phyloP scores from a whole-genome alignment of 2,113 vertebrate genomes.

The Capra hircus region DNA sequence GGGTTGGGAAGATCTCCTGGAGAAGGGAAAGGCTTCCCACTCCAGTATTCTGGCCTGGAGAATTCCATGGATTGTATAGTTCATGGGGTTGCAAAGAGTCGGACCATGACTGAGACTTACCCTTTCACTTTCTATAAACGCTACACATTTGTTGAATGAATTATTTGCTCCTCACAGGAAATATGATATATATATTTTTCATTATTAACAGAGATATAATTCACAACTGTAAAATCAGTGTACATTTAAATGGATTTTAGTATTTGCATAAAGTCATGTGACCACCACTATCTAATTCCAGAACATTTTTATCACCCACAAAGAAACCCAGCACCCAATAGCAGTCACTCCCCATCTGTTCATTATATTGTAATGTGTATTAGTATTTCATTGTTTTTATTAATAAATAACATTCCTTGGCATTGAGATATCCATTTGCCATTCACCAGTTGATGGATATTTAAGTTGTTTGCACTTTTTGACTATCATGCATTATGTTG shows the following conservation, averaged over 20 bases:
- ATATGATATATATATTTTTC: background rate
- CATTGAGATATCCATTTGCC: background rate
- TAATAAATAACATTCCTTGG: background rate
- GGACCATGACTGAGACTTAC: background rate
- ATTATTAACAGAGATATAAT: conserved; percentile 10
- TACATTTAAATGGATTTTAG: background rate
- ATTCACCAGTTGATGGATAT: background rate
- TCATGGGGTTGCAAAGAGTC: background rate
- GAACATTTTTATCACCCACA: background rate
- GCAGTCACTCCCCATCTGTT: background rate
- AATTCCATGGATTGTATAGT: background rate
- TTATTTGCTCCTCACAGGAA: background rate
- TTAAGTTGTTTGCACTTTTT: background rate
- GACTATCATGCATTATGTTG: background rate
- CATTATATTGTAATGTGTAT: background rate
- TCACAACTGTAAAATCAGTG: background rate
- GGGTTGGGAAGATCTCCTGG: background rate
- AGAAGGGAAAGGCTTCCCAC: background rate
- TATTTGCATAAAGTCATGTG: background rate
- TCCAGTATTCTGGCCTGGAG: background rate
- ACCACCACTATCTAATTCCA: conserved; percentile 7
- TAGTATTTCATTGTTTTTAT: background rate
- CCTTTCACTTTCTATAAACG: background rate
- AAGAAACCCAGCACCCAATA: background rate
- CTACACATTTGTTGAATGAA: background rate